Evolutionary conservation across 2,113 vertebrate genomes (phyloP), one percentile per base, ranked within the genome.

Genomic region (Microcebus jonahi): DNA sequence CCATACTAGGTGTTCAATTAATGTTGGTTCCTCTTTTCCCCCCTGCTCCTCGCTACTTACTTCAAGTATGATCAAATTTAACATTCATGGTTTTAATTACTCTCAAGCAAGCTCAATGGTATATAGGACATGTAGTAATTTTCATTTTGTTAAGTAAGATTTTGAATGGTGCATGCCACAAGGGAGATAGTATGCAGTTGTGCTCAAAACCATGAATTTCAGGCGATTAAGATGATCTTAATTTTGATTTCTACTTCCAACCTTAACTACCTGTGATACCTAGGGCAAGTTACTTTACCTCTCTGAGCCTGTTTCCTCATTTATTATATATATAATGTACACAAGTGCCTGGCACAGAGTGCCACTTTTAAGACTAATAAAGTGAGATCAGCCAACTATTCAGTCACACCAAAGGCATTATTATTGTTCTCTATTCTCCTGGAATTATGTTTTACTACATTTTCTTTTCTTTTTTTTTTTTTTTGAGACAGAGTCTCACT

Each of bases 121-220:
- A 96, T 76, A 89, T 63, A 79, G 77, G 73, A 68, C 77, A 94
- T 57, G 15, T 1, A 89, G 48, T 61, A 68, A 95, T 59, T 94
- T 95, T 91, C 45, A 94, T 34, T 96, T 93, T 79, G 67, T 81
- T 73, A 92, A 95, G 21, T 75, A 96, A 95, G 63, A 83, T 88
- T 88, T 89, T 93, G 96, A 96, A 93, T 81, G 61, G 57, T 65
- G 34, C 25, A 42, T 27, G 50, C n/a, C 67, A 29, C 76, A 85
- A 94, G 71, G 50, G 79, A 95, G n/a, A 87, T 1, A 31, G 39
- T 81, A 83, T 1, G 15, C 55, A 36, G 4, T 15, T 77, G 67
- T 48, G 55, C 61, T 93, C n/a, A 93, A 90, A 97, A 39, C 36
- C 25, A 21, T 36, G 34, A 76, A 95, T 63, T 88, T 95, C 57